phyloP scores from a whole-genome alignment of 2,113 vertebrate species.

The Anser brachyrhynchus region DNA sequence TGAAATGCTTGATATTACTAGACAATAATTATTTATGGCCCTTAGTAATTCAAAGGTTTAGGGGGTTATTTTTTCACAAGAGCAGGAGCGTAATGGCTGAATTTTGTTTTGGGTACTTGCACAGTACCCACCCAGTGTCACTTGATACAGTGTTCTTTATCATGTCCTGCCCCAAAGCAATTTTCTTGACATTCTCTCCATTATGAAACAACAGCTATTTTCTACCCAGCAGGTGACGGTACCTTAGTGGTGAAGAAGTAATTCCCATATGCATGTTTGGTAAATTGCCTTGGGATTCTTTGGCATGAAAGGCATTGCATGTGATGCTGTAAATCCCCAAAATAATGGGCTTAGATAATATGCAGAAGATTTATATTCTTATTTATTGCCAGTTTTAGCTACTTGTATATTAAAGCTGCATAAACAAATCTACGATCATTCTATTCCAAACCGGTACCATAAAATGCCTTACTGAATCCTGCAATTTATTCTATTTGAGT shows the following conservation, averaged over 20 bases:
- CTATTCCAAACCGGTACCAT: background rate
- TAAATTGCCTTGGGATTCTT: constrained; percentile 46
- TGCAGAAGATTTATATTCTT: constrained; percentile 50
- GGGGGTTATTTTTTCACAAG: background rate
- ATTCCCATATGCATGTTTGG: background rate
- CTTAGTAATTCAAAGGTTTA: background rate
- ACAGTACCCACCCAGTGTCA: background rate
- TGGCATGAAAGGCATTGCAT: constrained; percentile 29
- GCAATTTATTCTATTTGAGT: background rate
- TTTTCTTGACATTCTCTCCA: constrained; percentile 13
- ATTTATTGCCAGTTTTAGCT: constrained; percentile 27
- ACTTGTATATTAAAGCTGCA: constrained; percentile 40
- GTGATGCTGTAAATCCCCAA: constrained; percentile 38
- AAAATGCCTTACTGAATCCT: background rate
- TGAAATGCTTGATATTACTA: background rate
- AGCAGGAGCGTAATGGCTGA: background rate
- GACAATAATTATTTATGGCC: background rate
- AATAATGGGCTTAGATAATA: constrained; percentile 43
- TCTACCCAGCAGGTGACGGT: constrained; percentile 16
- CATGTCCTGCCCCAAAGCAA: background rate
- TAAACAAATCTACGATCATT: constrained; percentile 19
- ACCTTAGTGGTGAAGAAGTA: constrained; percentile 6
- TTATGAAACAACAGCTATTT: constrained; percentile 9
- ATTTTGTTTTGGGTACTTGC: background rate
- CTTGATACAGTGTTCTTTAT: background rate